Percentiles rank a stretch among this genome's conserved stretches.
These are phyloP conservation scores for Agrotis exclamationis DNA, from an alignment of 2,888 invertebrate genomes.

Conservation along the genomic window DNA sequence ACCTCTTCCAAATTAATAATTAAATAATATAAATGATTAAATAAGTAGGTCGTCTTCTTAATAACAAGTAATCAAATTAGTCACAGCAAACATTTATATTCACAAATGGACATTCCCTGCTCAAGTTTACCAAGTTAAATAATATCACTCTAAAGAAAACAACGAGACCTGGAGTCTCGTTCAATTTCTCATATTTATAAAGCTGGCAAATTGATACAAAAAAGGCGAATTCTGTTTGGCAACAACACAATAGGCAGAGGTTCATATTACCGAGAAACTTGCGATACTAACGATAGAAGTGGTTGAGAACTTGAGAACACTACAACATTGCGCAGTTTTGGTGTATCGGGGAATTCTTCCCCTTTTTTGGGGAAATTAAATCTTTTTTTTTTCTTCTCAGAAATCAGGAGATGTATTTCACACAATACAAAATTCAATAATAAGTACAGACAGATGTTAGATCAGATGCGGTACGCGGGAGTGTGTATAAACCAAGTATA, in stretches of 20 bases:
- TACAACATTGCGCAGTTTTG: slow-evolving; percentile 14
- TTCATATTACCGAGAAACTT: slow-evolving; percentile 46
- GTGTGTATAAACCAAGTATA: too few species aligned
- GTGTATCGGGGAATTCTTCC: too few species aligned
- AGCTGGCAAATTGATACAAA: slow-evolving; percentile 23
- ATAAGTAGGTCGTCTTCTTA: neutral
- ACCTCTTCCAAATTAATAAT: too few species aligned
- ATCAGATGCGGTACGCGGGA: too few species aligned
- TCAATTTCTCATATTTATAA: slow-evolving; percentile 46
- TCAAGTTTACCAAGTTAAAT: slow-evolving; percentile 21
- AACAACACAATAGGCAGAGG: slow-evolving; percentile 38
- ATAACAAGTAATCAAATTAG: slow-evolving; percentile 9
- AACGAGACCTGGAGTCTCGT: slow-evolving; percentile 6
- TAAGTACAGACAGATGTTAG: too few species aligned
- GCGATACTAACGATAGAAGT: slow-evolving; percentile 26
- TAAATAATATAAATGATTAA: neutral
- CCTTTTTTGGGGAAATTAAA: too few species aligned
- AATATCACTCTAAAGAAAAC: slow-evolving; percentile 28
- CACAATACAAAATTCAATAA: too few species aligned
- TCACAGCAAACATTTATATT: slow-evolving; percentile 12
- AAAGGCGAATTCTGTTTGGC: slow-evolving; percentile 42
- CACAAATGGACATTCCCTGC: neutral
- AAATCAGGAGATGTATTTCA: too few species aligned
- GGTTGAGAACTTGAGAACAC: slow-evolving; percentile 45
- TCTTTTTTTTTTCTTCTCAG: too few species aligned